phyloP scores from a whole-genome alignment of 2,888 invertebrate species.

The Leucophenga montana region DNA sequence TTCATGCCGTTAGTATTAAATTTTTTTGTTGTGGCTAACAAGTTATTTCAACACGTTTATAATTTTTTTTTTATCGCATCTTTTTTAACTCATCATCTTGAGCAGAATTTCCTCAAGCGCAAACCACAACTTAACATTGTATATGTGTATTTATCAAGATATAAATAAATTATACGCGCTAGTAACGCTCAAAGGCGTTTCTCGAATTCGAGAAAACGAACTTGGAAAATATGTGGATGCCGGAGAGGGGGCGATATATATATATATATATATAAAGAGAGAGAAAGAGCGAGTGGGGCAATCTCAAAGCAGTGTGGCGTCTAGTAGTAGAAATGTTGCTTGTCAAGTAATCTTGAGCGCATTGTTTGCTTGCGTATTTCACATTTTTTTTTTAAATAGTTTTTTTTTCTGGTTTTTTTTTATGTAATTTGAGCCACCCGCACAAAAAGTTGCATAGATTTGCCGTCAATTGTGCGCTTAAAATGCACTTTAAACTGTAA shows the following conservation, averaged over 20 bases:
- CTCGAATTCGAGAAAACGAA: no score
- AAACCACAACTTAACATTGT: slow-evolving; percentile 35
- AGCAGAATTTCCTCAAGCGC: slow-evolving; percentile 28
- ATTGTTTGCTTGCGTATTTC: no score
- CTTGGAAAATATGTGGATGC: no score
- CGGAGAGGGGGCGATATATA: neutral
- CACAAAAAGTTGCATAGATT: slow-evolving; percentile 1
- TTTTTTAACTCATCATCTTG: neutral
- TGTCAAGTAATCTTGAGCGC: neutral
- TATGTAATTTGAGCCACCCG: slow-evolving; percentile 29
- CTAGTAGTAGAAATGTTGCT: neutral
- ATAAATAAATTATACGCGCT: slow-evolving; percentile 24
- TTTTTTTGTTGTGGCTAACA: slow-evolving; percentile 6
- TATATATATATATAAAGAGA: no score
- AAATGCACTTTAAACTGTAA: slow-evolving; percentile 19
- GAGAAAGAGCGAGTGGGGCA: no score
- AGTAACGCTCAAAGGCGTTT: neutral
- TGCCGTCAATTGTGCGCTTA: no score
- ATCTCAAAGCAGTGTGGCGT: no score
- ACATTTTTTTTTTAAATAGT: no score
- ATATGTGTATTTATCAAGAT: slow-evolving; percentile 22
- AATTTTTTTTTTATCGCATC: neutral
- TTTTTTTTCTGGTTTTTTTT: slow-evolving; percentile 59
- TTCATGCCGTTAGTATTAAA: neutral
- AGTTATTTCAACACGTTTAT: neutral